These are phyloP conservation scores for Microctenopoma stevenorrisi DNA, from an alignment of 2,797 vertebrate species.

Conservation along the genomic window DNA sequence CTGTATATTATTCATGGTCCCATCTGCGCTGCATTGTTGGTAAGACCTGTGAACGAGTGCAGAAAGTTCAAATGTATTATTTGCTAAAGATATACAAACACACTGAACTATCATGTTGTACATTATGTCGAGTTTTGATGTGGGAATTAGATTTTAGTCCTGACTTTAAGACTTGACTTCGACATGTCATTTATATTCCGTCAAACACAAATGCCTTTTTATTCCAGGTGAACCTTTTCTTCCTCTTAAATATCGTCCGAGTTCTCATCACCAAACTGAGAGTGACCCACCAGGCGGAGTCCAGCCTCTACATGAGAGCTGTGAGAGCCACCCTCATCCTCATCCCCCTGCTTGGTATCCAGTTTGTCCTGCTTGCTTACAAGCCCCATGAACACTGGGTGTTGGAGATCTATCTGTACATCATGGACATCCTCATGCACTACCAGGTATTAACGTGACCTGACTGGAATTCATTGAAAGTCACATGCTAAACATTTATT, in stretches of 20 bases:
- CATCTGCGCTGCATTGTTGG: constrained; percentile 95
- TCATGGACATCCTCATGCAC: constrained; percentile 94
- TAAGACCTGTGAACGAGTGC: constrained; percentile 66
- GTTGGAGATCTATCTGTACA: constrained; percentile 89
- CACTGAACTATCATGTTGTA: too few species aligned
- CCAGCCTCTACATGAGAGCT: constrained; percentile 97
- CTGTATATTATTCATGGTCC: constrained; percentile 97
- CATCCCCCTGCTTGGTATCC: constrained; percentile 95
- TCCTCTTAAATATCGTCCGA: constrained; percentile 95
- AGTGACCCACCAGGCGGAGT: constrained; percentile 96
- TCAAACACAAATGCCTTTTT: neutral
- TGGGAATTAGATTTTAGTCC: too few species aligned
- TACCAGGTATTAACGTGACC: constrained; percentile 86
- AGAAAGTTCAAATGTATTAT: neutral
- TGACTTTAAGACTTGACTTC: too few species aligned
- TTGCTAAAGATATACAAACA: too few species aligned
- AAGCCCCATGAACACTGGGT: constrained; percentile 87
- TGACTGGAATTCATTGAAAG: neutral
- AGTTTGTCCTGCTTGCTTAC: constrained; percentile 93
- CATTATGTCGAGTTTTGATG: too few species aligned
- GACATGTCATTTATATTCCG: too few species aligned
- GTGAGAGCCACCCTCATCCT: constrained; percentile 96
- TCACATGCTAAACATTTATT: too few species aligned
- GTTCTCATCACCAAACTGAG: constrained; percentile 97
- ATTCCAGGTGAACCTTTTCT: constrained; percentile 94